A percentile compares a stretch with the other conserved stretches of the same genome.
Evolutionary conservation across 2,888 invertebrate species (phyloP).

Genomic region (Drosophila heteroneura): DNA sequence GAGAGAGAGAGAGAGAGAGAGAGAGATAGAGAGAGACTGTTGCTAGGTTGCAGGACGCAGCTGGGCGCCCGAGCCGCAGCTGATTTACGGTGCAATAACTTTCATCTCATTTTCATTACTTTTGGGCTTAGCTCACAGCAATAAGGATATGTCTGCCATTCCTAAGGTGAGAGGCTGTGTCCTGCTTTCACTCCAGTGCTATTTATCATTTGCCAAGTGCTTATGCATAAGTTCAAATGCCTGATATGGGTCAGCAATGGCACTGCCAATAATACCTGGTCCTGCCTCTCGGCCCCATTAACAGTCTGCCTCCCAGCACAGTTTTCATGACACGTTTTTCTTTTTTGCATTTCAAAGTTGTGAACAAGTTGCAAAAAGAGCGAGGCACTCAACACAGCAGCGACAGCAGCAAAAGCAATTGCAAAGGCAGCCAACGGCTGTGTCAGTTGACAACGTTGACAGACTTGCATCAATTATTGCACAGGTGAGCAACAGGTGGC

Average conservation of each 20-base stretch:
- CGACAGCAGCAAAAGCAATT: slow-evolving; percentile 20
- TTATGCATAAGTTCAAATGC: slow-evolving; percentile 46
- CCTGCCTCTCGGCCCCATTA: slow-evolving; percentile 4
- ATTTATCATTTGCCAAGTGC: slow-evolving; percentile 68
- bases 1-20: neutral
- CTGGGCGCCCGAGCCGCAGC: slow-evolving; percentile 60
- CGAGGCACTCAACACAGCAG: slow-evolving; percentile 56
- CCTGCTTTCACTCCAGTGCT: slow-evolving; percentile 39
- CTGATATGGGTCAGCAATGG: slow-evolving; percentile 20
- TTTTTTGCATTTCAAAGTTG: slow-evolving; percentile 46
- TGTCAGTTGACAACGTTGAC: slow-evolving; percentile 66
- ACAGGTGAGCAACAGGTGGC: slow-evolving; percentile 65
- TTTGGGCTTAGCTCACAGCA: slow-evolving; percentile 57
- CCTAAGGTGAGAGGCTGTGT: slow-evolving; percentile 40
- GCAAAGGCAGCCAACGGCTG: slow-evolving; percentile 50
- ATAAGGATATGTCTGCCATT: slow-evolving; percentile 9
- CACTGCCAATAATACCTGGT: slow-evolving; percentile 44
- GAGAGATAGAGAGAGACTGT: neutral
- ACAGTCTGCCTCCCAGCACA: slow-evolving; percentile 4
- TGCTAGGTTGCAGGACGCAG: slow-evolving; percentile 49
- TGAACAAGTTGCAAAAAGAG: slow-evolving; percentile 62
- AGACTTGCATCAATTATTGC: slow-evolving; percentile 78
- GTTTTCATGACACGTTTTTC: slow-evolving; percentile 42
- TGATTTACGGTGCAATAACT: slow-evolving; percentile 81
- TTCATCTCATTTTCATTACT: slow-evolving; percentile 81